Evolutionary conservation across 2,888 invertebrate genomes (phyloP).

Genomic region (Nomada hirtipes): DNA sequence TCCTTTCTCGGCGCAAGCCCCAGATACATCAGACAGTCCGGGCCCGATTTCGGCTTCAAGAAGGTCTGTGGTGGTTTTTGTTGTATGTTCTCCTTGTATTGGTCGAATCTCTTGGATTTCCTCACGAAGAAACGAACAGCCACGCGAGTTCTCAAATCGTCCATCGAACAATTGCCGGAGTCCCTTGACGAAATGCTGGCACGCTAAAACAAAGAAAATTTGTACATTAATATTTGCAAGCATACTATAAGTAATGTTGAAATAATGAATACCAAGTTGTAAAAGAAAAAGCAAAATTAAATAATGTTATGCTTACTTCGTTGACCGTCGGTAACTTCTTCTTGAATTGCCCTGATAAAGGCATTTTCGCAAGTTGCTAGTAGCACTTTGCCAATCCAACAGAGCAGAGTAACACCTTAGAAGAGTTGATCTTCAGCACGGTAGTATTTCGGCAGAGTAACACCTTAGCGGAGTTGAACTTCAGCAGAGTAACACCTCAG

Average conservation of each 20-base stretch:
- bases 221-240: not conserved
- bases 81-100: not conserved
- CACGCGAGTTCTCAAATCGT: not conserved
- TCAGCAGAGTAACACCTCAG: no score
- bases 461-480: no score
- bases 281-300: not conserved
- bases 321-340: not conserved
- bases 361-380: not conserved
- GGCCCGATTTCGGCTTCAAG: not conserved
- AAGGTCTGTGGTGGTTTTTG: not conserved
- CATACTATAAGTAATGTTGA: not conserved
- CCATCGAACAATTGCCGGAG: fast-evolving
- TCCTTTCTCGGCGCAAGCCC: conserved; percentile 3
- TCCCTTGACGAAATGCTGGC: not conserved
- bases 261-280: not conserved
- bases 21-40: conserved; percentile 37
- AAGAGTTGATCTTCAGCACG: no score
- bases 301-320: conserved; percentile 11
- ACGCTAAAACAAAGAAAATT: conserved; percentile 6
- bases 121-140: conserved; percentile 43
- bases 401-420: no score
- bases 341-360: not conserved
- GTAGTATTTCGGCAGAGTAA: no score
- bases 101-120: conserved; percentile 41
- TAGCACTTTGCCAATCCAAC: no score